phyloP scores from a whole-genome alignment of 2,888 invertebrate species.

The Pterostichus niger region DNA sequence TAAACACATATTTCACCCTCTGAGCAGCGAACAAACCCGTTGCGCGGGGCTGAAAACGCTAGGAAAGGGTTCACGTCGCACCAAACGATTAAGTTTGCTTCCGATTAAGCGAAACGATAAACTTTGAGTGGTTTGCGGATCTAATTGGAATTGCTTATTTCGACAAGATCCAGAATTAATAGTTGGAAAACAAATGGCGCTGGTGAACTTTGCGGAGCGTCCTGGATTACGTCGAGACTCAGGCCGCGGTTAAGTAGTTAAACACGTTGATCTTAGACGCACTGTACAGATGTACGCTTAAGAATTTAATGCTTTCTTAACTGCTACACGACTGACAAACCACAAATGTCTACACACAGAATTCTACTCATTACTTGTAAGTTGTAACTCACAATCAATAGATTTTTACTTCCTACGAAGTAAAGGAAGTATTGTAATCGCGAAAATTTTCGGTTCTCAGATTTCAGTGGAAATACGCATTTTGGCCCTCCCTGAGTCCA shows the following conservation, averaged over 20 bases:
- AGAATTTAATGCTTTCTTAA: constrained; percentile 53
- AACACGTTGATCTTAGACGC: constrained; percentile 29
- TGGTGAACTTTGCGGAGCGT: constrained; percentile 50
- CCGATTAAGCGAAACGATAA: constrained; percentile 65
- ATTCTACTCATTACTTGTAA: too few relatives aligned
- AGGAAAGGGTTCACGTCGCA: constrained; percentile 22
- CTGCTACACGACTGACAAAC: constrained; percentile 13
- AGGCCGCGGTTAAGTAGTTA: constrained; percentile 38
- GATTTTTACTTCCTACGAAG: too few relatives aligned
- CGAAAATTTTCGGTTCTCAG: too few relatives aligned
- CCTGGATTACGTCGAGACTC: constrained; percentile 43
- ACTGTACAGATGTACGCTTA: constrained; percentile 49
- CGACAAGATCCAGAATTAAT: constrained; percentile 67
- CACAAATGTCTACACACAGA: too few relatives aligned
- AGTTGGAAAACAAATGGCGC: constrained; percentile 65
- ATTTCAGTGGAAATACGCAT: too few relatives aligned
- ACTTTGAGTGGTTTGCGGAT: constrained; percentile 63
- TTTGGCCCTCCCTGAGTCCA: too few relatives aligned
- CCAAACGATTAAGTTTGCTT: constrained; percentile 63
- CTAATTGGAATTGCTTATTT: constrained; percentile 66
- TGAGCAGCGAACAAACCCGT: constrained; percentile 2
- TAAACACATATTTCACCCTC: constrained; percentile 61
- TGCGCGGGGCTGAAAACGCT: not conserved
- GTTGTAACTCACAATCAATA: too few relatives aligned
- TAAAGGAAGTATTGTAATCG: too few relatives aligned